These are phyloP conservation scores for Silurus meridionalis DNA, from an alignment of 2,113 vertebrate species.

Conservation along the genomic window DNA sequence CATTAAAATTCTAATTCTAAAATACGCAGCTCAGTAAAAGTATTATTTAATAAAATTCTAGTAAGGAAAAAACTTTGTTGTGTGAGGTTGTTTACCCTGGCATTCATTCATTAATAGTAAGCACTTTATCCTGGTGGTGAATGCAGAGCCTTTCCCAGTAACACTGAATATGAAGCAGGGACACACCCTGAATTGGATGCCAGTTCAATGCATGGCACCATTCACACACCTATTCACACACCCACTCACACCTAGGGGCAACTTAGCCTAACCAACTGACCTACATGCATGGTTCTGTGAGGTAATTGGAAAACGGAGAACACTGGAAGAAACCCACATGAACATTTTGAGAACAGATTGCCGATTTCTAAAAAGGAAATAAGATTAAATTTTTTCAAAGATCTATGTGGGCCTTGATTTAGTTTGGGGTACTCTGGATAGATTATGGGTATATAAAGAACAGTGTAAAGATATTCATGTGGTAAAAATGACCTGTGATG, in stretches of 20 bases:
- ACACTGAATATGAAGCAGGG: not conserved
- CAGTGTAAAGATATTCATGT: slow-evolving; percentile 40
- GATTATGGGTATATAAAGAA: slow-evolving; percentile 21
- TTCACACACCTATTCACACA: slow-evolving; percentile 28
- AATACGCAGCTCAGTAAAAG: not conserved
- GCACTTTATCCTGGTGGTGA: not conserved
- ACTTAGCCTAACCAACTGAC: not conserved
- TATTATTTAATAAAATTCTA: not conserved
- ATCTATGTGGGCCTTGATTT: not conserved
- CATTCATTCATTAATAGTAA: not conserved
- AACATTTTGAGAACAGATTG: not conserved
- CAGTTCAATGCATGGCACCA: not conserved
- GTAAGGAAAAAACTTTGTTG: not conserved
- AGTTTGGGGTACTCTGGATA: slow-evolving; percentile 1
- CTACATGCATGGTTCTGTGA: not conserved
- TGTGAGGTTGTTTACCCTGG: not conserved
- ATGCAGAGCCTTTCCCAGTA: not conserved
- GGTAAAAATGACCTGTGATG: slow-evolving; percentile 44
- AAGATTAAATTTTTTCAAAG: not conserved
- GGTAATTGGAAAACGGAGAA: not conserved
- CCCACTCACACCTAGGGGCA: slow-evolving; percentile 3
- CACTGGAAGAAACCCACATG: not conserved
- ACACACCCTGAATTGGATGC: slow-evolving; percentile 10
- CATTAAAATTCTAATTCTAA: not conserved
- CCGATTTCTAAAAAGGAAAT: not conserved